phyloP scores from a whole-genome alignment of 64 coral and sea anemone species.

The Montipora efflorescens region DNA sequence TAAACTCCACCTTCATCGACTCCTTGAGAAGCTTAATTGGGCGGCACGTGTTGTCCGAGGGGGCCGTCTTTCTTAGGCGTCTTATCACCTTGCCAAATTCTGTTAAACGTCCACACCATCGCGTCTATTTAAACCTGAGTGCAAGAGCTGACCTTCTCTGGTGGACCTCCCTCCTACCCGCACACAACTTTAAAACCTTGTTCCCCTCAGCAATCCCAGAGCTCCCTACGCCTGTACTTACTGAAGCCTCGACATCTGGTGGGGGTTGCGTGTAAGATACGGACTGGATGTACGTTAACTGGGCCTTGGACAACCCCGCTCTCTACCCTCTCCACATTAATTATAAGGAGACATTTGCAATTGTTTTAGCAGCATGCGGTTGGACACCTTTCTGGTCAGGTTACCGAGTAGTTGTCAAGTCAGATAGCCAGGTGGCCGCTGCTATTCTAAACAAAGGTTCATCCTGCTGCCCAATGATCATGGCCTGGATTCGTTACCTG shows the following conservation, averaged over 20 bases:
- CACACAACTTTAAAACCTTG: neutral
- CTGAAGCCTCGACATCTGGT: constrained; percentile 46
- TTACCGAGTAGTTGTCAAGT: neutral
- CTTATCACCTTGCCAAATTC: constrained; percentile 43
- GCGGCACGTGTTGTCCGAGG: neutral
- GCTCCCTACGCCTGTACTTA: neutral
- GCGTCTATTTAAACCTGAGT: neutral
- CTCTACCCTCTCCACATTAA: constrained; percentile 46
- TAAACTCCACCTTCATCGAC: neutral
- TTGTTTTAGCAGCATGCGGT: neutral
- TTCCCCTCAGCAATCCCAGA: neutral
- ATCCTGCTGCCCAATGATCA: neutral
- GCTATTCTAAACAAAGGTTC: constrained; percentile 7
- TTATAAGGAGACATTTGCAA: constrained; percentile 61
- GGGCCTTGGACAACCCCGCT: constrained; percentile 32
- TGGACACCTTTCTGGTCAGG: constrained; percentile 13
- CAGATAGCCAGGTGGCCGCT: constrained; percentile 20
- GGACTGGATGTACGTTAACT: constrained; percentile 12
- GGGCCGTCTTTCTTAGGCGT: constrained; percentile 68
- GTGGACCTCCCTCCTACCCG: constrained; percentile 21
- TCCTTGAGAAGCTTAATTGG: constrained; percentile 8
- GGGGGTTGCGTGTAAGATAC: neutral
- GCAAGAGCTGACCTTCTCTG: constrained; percentile 37
- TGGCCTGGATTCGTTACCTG: neutral
- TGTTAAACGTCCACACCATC: neutral